These are phyloP conservation scores for Melinaea menophilus DNA, from an alignment of 2,888 invertebrate species.

Conservation along the genomic window DNA sequence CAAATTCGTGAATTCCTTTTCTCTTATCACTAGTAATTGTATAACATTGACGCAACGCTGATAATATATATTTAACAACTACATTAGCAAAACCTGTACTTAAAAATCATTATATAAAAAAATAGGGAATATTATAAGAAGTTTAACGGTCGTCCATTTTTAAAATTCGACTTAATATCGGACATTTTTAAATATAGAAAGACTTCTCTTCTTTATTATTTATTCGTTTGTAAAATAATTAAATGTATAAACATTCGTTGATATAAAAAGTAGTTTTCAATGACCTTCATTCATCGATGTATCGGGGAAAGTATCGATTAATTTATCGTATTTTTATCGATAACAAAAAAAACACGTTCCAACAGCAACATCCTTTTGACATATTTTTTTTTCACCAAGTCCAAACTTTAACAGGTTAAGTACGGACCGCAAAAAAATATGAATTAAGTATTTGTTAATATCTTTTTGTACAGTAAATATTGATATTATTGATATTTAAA, in stretches of 20 bases:
- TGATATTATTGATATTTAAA: too few species aligned
- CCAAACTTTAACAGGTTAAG: not conserved
- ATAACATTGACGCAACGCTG: slow-evolving; percentile 18
- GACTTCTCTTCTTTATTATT: too few species aligned
- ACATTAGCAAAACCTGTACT: too few species aligned
- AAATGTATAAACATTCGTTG: too few species aligned
- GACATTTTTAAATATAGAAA: too few species aligned
- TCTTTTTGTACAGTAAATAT: not conserved
- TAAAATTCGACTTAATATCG: too few species aligned
- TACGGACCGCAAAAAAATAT: not conserved
- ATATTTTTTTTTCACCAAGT: not conserved
- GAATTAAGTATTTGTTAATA: not conserved
- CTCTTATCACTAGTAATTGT: slow-evolving; percentile 5
- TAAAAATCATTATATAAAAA: too few species aligned
- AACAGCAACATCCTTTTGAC: slow-evolving; percentile 1
- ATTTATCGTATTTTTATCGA: slow-evolving; percentile 5
- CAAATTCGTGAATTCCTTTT: too few species aligned
- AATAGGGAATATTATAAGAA: too few species aligned
- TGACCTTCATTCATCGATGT: not conserved
- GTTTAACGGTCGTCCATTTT: too few species aligned
- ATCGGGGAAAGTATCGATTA: slow-evolving; percentile 2
- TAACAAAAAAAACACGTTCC: not conserved
- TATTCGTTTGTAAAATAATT: too few species aligned
- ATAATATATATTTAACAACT: slow-evolving; percentile 6
- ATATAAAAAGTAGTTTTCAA: too few species aligned